Conservation (phyloP, 2,888 invertebrate species). For the Drosophila fulvimacula region DNA sequence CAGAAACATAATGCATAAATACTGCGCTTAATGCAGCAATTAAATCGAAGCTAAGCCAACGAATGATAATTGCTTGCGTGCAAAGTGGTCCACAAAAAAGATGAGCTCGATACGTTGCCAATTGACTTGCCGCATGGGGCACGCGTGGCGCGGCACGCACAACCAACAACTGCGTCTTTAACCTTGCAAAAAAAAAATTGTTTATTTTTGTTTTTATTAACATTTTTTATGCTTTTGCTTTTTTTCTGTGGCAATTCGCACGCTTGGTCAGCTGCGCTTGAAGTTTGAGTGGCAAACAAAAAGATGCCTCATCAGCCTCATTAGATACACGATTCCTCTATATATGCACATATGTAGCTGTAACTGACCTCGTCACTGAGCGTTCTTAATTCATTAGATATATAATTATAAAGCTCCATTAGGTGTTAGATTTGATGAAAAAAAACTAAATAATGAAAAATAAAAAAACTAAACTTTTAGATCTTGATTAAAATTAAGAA, state of each 20-base stretch:
- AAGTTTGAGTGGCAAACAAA: slow-evolving; percentile 13
- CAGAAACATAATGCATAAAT: slow-evolving; percentile 4
- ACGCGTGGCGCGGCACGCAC: slow-evolving; percentile 50
- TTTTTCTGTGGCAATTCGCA: slow-evolving; percentile 27
- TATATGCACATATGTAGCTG: slow-evolving; percentile 15
- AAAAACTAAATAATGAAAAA: not conserved
- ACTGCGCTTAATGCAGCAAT: slow-evolving; percentile 32
- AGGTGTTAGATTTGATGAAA: slow-evolving; percentile 11
- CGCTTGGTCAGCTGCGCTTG: slow-evolving; percentile 29
- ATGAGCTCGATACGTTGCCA: slow-evolving; percentile 13
- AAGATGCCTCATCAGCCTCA: slow-evolving; percentile 56
- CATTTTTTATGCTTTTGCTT: slow-evolving; percentile 21
- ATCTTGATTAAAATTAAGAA: not conserved
- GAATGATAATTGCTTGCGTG: slow-evolving; percentile 44
- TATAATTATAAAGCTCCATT: slow-evolving; percentile 19
- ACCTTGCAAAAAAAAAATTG: slow-evolving; percentile 59
- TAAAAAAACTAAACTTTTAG: not conserved
- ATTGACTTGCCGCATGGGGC: slow-evolving; percentile 24
- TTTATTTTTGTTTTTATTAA: no score
- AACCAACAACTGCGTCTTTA: slow-evolving; percentile 10
- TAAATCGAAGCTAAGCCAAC: slow-evolving; percentile 38
- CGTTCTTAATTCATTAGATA: slow-evolving; percentile 24
- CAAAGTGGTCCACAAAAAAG: slow-evolving; percentile 3
- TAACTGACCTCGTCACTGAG: slow-evolving; percentile 39
- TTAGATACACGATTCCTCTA: slow-evolving; percentile 29